These are phyloP conservation scores for Steinernema scapterisci DNA, from an alignment of 2,888 invertebrate genomes.

Conservation along the genomic window DNA sequence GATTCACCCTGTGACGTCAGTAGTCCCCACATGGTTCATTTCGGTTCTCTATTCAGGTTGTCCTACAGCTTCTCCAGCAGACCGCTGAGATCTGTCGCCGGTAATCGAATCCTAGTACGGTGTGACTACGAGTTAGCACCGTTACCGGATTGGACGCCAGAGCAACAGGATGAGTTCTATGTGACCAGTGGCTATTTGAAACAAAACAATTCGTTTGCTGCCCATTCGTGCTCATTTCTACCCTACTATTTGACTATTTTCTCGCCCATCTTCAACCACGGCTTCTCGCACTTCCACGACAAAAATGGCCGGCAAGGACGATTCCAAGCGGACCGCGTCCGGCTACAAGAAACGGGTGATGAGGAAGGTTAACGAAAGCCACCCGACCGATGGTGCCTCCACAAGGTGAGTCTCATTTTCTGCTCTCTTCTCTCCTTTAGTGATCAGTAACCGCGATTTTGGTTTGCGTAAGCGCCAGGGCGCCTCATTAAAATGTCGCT, in stretches of 20 bases:
- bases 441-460: background rate
- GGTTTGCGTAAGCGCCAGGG: background rate
- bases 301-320: constrained; percentile 21
- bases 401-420: constrained; percentile 1
- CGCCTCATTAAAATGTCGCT: too few relatives aligned
- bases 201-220: background rate
- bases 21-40: constrained; percentile 6
- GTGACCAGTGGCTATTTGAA: constrained; percentile 12
- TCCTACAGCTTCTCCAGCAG: background rate
- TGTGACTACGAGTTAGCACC: background rate
- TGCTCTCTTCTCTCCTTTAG: background rate
- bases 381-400: constrained; percentile 3
- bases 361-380: constrained; percentile 37
- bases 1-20: background rate
- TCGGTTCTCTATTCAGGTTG: constrained; percentile 26
- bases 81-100: constrained; percentile 1
- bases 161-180: background rate
- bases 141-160: constrained; percentile 15
- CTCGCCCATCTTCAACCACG: background rate
- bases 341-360: constrained; percentile 37
- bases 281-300: background rate
- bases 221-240: constrained; percentile 15
- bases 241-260: background rate
- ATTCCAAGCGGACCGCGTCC: constrained; percentile 23
- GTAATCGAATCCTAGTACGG: background rate